Percentiles rank a stretch among this genome's conserved stretches.
These are phyloP conservation scores for Isoperla grammatica DNA, from an alignment of 2,888 invertebrate species.

Conservation along the genomic window DNA sequence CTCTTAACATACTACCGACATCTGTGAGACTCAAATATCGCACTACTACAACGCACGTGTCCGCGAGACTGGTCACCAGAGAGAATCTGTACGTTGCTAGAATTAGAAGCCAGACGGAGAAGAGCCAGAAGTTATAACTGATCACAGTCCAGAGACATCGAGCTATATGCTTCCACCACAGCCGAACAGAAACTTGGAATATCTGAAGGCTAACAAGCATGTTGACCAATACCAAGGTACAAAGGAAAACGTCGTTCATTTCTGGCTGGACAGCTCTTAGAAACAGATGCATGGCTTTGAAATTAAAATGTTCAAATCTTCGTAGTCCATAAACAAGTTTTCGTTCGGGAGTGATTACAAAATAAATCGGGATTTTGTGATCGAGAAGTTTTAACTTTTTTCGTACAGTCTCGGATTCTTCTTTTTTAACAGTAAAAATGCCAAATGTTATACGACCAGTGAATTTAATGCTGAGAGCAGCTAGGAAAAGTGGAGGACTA, in stretches of 20 bases:
- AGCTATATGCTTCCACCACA: conserved; percentile 40
- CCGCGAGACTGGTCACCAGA: conserved; percentile 38
- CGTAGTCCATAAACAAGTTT: conserved; percentile 42
- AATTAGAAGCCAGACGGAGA: conserved; percentile 44
- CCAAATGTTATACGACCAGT: conserved; percentile 49
- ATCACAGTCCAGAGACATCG: conserved; percentile 41
- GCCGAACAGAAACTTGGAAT: conserved; percentile 40
- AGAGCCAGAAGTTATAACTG: conserved; percentile 44
- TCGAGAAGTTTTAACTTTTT: conserved; percentile 30
- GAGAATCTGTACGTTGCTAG: conserved; percentile 43
- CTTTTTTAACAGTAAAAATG: conserved; percentile 36
- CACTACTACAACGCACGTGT: conserved; percentile 38
- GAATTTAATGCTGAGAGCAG: conserved; percentile 49
- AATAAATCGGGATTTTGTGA: conserved; percentile 39
- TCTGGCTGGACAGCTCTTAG: conserved; percentile 46
- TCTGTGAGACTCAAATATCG: conserved; percentile 40
- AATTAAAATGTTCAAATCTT: conserved; percentile 43
- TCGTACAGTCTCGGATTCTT: conserved; percentile 32
- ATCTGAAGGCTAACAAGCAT: conserved; percentile 44
- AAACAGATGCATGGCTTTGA: conserved; percentile 43
- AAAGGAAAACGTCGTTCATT: conserved; percentile 48
- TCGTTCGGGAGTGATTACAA: conserved; percentile 44
- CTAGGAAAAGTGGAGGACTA: conserved; percentile 46
- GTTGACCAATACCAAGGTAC: conserved; percentile 45
- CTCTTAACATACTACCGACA: conserved; percentile 36